A percentile compares a stretch with the other conserved stretches of the same genome.
These are phyloP conservation scores for Sebastes hopkinsi DNA, from an alignment of 2,797 vertebrate species.

Conservation along the genomic window DNA sequence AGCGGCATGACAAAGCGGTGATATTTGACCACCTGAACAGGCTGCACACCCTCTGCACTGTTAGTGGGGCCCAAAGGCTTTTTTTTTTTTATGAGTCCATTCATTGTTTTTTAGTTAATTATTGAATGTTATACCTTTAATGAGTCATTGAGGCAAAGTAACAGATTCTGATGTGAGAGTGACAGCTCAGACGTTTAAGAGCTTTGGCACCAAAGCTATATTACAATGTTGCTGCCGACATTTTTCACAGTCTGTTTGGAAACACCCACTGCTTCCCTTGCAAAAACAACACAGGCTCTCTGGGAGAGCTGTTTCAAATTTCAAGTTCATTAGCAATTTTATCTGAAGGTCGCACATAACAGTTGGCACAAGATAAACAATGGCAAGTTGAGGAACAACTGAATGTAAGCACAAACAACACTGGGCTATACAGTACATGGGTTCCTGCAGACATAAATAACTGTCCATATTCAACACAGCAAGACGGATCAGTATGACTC, in stretches of 20 bases:
- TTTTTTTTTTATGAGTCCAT: too few relatives aligned
- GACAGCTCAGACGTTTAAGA: neutral
- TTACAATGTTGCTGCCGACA: slow-evolving; percentile 14
- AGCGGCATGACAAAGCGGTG: too few relatives aligned
- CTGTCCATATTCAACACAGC: neutral
- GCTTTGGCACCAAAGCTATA: neutral
- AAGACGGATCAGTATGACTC: slow-evolving; percentile 29
- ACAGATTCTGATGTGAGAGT: slow-evolving; percentile 1
- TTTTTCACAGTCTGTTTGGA: slow-evolving; percentile 34
- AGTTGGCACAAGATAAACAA: neutral
- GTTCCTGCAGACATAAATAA: neutral
- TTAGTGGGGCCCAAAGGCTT: too few relatives aligned
- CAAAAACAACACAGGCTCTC: slow-evolving; percentile 27
- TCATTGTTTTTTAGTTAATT: too few relatives aligned
- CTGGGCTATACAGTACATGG: neutral
- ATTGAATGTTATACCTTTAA: neutral
- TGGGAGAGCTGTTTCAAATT: slow-evolving; percentile 31
- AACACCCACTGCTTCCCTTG: slow-evolving; percentile 28
- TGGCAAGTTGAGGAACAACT: neutral
- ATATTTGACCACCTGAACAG: too few relatives aligned
- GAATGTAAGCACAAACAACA: neutral
- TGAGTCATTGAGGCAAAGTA: neutral
- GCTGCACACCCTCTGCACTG: too few relatives aligned
- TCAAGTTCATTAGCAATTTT: slow-evolving; percentile 18
- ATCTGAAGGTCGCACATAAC: slow-evolving; percentile 17